phyloP scores from a whole-genome alignment of 2,797 vertebrate genomes.

The Rhincodon typus region DNA sequence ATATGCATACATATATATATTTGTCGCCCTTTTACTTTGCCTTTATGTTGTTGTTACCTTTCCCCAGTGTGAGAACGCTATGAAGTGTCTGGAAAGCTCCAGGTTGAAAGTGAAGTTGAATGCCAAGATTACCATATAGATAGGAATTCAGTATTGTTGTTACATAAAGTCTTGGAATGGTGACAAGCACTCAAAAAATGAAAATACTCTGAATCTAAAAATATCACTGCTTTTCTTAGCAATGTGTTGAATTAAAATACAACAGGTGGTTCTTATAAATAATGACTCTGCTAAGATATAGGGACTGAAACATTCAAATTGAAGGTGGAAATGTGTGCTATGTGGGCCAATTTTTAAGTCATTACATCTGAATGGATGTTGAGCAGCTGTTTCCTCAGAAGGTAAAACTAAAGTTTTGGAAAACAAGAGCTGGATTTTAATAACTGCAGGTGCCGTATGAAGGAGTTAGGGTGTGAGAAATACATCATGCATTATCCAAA shows the following conservation, averaged over 20 bases:
- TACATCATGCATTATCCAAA: no score
- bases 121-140: slow-evolving; percentile 28
- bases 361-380: neutral
- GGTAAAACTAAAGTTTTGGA: neutral
- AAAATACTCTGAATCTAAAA: neutral
- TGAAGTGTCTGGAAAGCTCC: neutral
- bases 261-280: neutral
- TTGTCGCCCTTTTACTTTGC: neutral
- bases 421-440: no score
- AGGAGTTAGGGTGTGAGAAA: no score
- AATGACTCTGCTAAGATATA: neutral
- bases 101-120: neutral
- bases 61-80: neutral
- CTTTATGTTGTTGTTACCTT: neutral
- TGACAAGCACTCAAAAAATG: neutral
- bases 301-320: neutral
- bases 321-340: neutral
- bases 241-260: neutral
- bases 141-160: slow-evolving; percentile 6
- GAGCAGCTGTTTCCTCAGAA: neutral
- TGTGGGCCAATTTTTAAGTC: neutral
- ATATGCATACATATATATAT: neutral
- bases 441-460: no score
- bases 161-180: neutral
- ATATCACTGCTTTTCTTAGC: neutral